Base-by-base conservation (phyloP, 1,140 invertebrate species). In the Bathynomus jamesi region DNA sequence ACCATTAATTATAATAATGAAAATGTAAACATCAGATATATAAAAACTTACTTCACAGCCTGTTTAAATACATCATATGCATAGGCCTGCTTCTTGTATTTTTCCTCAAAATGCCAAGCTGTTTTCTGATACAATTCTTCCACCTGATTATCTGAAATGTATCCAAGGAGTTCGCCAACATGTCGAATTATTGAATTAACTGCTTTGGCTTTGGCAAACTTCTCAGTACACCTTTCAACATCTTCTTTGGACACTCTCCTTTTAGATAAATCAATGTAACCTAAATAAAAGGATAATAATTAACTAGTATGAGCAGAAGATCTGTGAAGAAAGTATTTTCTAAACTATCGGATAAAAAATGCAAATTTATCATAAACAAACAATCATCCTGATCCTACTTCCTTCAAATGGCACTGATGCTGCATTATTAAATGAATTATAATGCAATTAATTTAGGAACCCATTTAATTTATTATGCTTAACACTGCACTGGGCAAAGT, bases 231-330 rank as follows among this genome's bases (percentile, higher is more conserved):
- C 83, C 98, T 96, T 76, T 96, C 78, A 53, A 79, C 75, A 84
- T 99, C 98, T 85, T 99, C 97, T 2, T 93, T 88, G 8, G 96
- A 98, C 0, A 99, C 98, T 85, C 98, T 89, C 83, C 97, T 87
- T 85, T 99, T 99, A 70, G 96, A 99, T 75, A 99, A 87, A 89
- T 99, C 98, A 83, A 99, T 99, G 81, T 99, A 99, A 80, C 96
- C 93, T 95, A 81, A 29, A 64, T 72, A 63, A 69, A 70, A 53
- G 28, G n/a, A n/a, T n/a, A n/a, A n/a, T n/a, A n/a, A n/a, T n/a
- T n/a, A n/a, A n/a, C n/a, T n/a, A n/a, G n/a, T n/a, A n/a, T n/a
- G n/a, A n/a, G n/a, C n/a, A n/a, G n/a, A n/a, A n/a, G n/a, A n/a
- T n/a, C n/a, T n/a, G n/a, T n/a, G n/a, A n/a, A n/a, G n/a, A n/a